Evolutionary conservation across 2,797 vertebrate species (phyloP).

Genomic region (Poeciliopsis paucimaculata): DNA sequence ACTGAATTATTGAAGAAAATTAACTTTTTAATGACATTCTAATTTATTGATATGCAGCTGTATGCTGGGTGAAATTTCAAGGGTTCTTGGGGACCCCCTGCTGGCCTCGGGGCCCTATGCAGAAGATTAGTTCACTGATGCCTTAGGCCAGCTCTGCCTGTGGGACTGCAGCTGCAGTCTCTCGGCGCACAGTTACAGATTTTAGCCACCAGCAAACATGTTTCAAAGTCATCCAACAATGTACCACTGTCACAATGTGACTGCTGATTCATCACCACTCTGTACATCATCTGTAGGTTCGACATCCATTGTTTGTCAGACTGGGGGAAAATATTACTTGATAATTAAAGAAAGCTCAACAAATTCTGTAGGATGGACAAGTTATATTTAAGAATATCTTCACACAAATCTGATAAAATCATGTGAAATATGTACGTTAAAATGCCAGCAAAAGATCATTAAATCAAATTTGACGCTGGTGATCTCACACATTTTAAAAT

Average conservation of each 20-base stretch:
- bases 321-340: constrained; percentile 16
- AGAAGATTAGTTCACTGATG: constrained; percentile 2
- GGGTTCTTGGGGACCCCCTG: not conserved
- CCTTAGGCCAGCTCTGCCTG: constrained; percentile 47
- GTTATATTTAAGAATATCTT: constrained; percentile 35
- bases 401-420: constrained; percentile 2
- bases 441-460: constrained; percentile 16
- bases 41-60: constrained; percentile 5
- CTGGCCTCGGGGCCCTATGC: not conserved
- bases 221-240: constrained; percentile 56
- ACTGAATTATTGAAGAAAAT: not conserved
- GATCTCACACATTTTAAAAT: constrained; percentile 20
- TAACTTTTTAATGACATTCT: not conserved
- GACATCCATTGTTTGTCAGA: constrained; percentile 36
- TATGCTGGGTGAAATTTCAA: not conserved
- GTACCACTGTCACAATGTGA: constrained; percentile 57
- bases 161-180: constrained; percentile 84
- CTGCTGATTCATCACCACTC: constrained; percentile 84
- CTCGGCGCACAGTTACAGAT: constrained; percentile 57
- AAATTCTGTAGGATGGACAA: constrained; percentile 10
- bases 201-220: constrained; percentile 67
- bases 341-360: constrained; percentile 28
- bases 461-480: constrained; percentile 4
- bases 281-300: constrained; percentile 77
- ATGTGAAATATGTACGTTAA: constrained; percentile 1